These are phyloP conservation scores for Amia ocellicauda DNA, from an alignment of 2,113 vertebrate species.

Conservation along the genomic window DNA sequence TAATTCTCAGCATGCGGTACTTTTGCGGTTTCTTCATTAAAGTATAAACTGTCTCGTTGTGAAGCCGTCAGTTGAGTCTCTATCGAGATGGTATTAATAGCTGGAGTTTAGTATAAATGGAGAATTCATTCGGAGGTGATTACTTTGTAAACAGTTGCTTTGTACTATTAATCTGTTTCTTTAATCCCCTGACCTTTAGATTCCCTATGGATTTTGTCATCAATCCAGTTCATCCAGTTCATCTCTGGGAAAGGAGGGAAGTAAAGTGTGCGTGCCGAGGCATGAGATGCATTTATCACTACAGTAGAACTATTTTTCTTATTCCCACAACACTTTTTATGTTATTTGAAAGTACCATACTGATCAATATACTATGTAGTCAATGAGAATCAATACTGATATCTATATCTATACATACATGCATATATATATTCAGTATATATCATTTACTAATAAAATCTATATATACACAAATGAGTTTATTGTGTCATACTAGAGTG, in stretches of 20 bases:
- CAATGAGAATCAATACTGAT: no score
- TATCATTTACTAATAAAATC: no score
- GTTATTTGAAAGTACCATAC: no score
- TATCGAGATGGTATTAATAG: constrained; percentile 8
- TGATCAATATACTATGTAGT: no score
- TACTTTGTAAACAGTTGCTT: constrained; percentile 10
- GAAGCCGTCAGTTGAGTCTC: constrained; percentile 1
- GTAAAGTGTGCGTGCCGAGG: not conserved
- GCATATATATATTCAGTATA: no score
- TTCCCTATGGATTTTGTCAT: not conserved
- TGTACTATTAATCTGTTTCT: constrained; percentile 11
- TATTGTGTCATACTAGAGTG: no score
- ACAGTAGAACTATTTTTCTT: no score
- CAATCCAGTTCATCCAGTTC: not conserved
- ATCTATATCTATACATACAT: no score
- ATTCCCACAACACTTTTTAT: no score
- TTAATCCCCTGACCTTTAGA: constrained; percentile 10
- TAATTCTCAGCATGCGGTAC: no score
- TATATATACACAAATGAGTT: no score
- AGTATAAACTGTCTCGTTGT: not conserved
- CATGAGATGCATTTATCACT: not conserved
- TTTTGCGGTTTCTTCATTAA: not conserved
- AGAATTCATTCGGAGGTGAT: constrained; percentile 2
- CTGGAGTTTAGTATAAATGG: constrained; percentile 9
- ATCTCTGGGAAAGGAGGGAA: not conserved